Evolutionary conservation across 2,888 invertebrate genomes (phyloP), one percentile per base, ranked within the genome.

Genomic region (Bombylius discolor): DNA sequence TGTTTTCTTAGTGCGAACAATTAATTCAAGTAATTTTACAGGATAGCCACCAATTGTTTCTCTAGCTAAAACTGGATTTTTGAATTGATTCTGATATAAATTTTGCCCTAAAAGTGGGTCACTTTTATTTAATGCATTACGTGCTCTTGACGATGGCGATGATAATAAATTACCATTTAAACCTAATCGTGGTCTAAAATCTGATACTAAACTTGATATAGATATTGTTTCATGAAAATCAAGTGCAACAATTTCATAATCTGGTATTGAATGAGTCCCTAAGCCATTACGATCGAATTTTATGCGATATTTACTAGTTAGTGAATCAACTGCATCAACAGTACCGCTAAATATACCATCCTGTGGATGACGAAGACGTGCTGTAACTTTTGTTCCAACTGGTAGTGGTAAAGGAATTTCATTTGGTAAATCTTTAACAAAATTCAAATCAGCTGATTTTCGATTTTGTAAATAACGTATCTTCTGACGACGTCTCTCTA

Each of bases 321-420:
- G 85, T 6, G 95, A 93, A 68, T 98, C 96, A 32, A 97, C 89
- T 44, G 95, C 97, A 76, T 96, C 96, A 61, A 97, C 91, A 49
- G 86, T 86, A 8, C 93, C 94, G 50, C 90, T 93, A 67, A 94
- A 97, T 51, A 97, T 79, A 6, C 97, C 97, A 78, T 97, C 96
- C 75, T 96, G 94, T 5, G 95, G 95, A 70, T 86, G 85, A 36
- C 96, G 79, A 63, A 97, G 74, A 59, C 96, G 81, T 9, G 95
- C 95, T 55, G 90, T 88, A 5, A 89, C 93, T 78, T 94, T 95
- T 9, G 95, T 94, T 13, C 96, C 97, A 62, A 97, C 89, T 12
- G 95, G 92, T 61, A 97, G 76, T 63, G 95, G 93, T 76, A 96
- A 81, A 4, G 97, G 97, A 65, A 97, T 91, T 78, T 96, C 94